These are phyloP conservation scores for Tichodroma muraria DNA, from an alignment of 2,113 vertebrate genomes.

Conservation along the genomic window DNA sequence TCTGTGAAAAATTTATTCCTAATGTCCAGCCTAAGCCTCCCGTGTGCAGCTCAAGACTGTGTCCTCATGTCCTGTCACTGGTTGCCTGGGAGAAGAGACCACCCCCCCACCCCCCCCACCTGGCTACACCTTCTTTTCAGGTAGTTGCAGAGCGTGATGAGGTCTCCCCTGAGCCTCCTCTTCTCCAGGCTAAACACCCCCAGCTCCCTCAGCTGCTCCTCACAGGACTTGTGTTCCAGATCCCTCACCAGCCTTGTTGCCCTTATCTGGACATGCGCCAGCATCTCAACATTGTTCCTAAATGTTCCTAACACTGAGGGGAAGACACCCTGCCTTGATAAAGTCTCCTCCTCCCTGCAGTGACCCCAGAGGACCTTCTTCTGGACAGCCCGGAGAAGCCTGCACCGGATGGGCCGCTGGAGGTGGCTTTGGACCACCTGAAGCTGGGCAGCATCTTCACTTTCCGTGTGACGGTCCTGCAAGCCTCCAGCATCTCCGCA, in stretches of 20 bases:
- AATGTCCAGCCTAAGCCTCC: not conserved
- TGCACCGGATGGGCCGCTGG: slow-evolving; percentile 66
- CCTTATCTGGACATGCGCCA: not conserved
- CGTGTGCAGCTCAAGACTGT: not conserved
- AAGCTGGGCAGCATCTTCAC: slow-evolving; percentile 88
- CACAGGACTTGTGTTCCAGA: not conserved
- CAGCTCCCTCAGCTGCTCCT: not conserved
- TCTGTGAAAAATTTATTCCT: not conserved
- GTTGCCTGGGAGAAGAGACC: not conserved
- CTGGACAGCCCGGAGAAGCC: slow-evolving; percentile 79
- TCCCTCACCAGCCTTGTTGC: not conserved
- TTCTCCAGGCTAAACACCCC: not conserved
- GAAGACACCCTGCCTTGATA: not conserved
- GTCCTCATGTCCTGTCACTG: not conserved
- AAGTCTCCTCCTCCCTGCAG: not conserved
- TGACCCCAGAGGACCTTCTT: slow-evolving; percentile 75
- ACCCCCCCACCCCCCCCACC: fast-evolving
- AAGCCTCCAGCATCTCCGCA: slow-evolving; percentile 94
- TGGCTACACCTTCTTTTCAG: not conserved
- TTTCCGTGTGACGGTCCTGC: slow-evolving; percentile 93
- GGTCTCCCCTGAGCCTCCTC: not conserved
- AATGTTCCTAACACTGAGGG: not conserved
- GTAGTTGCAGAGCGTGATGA: not conserved
- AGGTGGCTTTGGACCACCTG: slow-evolving; percentile 81
- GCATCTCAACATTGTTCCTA: not conserved